phyloP scores from a whole-genome alignment of 2,888 invertebrate genomes.

The Cantharis flavilabris region DNA sequence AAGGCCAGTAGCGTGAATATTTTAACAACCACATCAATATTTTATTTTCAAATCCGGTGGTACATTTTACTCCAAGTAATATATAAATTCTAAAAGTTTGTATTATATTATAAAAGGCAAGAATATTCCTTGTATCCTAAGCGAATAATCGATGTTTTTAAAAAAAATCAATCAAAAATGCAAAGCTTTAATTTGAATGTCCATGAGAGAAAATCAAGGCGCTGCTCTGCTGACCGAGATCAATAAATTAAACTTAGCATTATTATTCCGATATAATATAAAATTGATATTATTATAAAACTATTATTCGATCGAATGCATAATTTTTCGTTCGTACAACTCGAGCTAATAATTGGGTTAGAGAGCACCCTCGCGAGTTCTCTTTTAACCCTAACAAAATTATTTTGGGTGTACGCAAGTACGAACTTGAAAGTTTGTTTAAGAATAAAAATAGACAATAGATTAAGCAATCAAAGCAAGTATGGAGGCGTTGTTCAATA shows the following conservation, averaged over 20 bases:
- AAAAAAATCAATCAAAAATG: neutral
- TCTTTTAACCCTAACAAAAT: neutral
- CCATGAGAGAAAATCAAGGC: neutral
- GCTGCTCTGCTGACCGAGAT: neutral
- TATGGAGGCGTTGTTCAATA: neutral
- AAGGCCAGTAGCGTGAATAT: slow-evolving; percentile 50
- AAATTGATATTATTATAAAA: too few relatives aligned
- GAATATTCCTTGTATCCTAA: neutral
- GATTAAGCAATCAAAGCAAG: neutral
- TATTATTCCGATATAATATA: neutral
- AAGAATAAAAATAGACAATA: neutral
- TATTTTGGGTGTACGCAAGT: neutral
- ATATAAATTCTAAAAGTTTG: too few relatives aligned
- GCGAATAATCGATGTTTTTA: neutral
- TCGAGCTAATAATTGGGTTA: neutral
- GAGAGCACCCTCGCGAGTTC: neutral
- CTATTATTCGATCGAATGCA: too few relatives aligned
- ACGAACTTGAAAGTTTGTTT: neutral
- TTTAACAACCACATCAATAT: slow-evolving; percentile 49
- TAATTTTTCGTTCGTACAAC: neutral
- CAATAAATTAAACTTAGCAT: neutral
- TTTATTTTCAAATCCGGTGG: slow-evolving; percentile 43
- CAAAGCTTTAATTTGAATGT: neutral
- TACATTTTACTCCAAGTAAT: slow-evolving; percentile 38
- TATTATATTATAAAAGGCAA: too few relatives aligned